Evolutionary conservation across 2,797 vertebrate species (phyloP).

Genomic region (Rhadinocentrus ornatus): DNA sequence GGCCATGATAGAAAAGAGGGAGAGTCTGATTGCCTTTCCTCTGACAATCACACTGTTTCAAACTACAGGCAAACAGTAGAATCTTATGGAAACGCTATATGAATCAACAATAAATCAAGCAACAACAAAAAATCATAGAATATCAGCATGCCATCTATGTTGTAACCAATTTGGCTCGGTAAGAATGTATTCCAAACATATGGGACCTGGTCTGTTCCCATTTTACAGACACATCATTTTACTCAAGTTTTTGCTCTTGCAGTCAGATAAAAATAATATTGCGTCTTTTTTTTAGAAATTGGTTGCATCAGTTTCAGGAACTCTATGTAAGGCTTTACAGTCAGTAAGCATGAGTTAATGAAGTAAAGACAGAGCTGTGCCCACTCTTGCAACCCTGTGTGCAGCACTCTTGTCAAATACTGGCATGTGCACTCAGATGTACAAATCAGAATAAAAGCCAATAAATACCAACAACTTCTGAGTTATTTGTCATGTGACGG

Average conservation of each 20-base stretch:
- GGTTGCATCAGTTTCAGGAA: no score
- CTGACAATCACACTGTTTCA: slow-evolving; percentile 7
- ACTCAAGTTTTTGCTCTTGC: no score
- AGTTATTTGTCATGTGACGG: no score
- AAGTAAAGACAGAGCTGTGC: no score
- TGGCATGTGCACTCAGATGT: no score
- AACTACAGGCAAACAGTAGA: background rate
- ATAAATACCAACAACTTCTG: no score
- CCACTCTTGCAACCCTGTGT: no score
- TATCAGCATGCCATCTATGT: background rate
- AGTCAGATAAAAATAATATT: no score
- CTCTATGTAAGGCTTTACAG: no score
- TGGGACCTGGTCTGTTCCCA: background rate
- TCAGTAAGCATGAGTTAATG: no score
- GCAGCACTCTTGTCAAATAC: no score
- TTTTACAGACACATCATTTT: background rate
- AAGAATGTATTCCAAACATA: background rate
- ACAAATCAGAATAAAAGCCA: no score
- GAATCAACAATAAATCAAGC: background rate
- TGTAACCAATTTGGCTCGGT: background rate
- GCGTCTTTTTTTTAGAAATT: background rate
- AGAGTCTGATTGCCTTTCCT: slow-evolving; percentile 1
- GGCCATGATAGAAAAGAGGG: slow-evolving; percentile 31
- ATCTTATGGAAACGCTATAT: background rate
- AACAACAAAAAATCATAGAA: background rate